Evolutionary conservation across 2,888 invertebrate genomes (phyloP), one percentile per base, ranked within the genome.

Genomic region (Erpobdella octoculata): DNA sequence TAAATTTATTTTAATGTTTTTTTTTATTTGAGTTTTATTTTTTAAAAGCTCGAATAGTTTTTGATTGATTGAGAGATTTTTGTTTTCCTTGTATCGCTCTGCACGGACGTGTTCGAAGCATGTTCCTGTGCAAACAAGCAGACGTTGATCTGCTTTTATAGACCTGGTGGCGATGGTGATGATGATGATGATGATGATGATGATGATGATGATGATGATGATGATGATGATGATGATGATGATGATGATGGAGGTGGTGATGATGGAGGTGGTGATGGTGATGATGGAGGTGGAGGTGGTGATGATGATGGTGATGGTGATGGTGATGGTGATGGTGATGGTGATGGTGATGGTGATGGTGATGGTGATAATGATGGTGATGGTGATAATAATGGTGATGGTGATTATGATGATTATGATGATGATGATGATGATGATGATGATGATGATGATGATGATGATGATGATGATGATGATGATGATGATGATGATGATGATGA

Each of bases 181-280:
- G 65, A 36, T 65, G 65, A 37, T 70, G 70, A 61, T 70, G 70
- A 38, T 70, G 71, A 71, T 65, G 71, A 65, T 65, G 65, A 41
- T 65, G 71, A 65, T 71, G 71, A 64, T 71, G 71, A 65, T 71
- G 65, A 48, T 71, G 71, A 71, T 48, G 65, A 64, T 48, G 71
- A 65, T 28, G 71, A 48, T 71, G 70, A 70, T 70, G 70, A 70
- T 70, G 70, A 70, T 70, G 53, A 70, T 9, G 70, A 53, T 70
- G 70, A 58, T 70, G 59, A 58, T 58, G 6, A 58, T 48, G n/a
- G n/a, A n/a, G n/a, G n/a, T n/a, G n/a, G n/a, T n/a, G 69, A 64
- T 71, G 71, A 71, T 62, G 71, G n/a, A 64, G 71, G 1, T 38
- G 64, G 35, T 70, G 70, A 35, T 70, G 70, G 1, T 70, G n/a